Percentiles rank a stretch among this genome's conserved stretches.
These are phyloP conservation scores for Cantharis rustica DNA, from an alignment of 2,888 invertebrate species.

Conservation along the genomic window DNA sequence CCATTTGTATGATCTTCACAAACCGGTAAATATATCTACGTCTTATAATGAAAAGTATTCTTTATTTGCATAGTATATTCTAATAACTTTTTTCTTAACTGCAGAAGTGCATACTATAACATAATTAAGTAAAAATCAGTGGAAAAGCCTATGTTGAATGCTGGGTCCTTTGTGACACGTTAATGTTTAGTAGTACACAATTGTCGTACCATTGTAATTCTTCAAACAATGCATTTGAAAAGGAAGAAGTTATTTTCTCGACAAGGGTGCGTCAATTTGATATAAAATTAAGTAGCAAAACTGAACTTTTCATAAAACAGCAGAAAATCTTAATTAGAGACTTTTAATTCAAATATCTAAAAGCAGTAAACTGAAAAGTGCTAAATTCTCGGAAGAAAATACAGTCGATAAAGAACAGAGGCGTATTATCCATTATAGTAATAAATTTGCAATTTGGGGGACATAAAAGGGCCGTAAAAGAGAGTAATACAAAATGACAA, in stretches of 20 bases:
- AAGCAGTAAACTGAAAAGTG: slow-evolving; percentile 18
- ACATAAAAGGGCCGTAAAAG: neutral
- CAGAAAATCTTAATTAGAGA: slow-evolving; percentile 15
- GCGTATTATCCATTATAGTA: neutral
- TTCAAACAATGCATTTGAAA: neutral
- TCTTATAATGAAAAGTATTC: no score
- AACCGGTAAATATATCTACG: no score
- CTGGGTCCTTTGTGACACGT: neutral
- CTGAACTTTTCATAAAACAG: slow-evolving; percentile 7
- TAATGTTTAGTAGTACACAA: neutral
- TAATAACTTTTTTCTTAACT: no score
- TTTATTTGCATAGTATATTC: no score
- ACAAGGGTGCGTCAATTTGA: neutral
- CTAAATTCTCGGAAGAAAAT: slow-evolving; percentile 11
- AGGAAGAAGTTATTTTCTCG: neutral
- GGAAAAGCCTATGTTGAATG: no score
- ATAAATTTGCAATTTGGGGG: neutral
- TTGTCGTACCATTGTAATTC: neutral
- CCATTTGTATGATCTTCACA: no score
- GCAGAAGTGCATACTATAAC: no score
- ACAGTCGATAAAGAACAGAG: slow-evolving; percentile 4
- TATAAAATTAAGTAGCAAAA: slow-evolving; percentile 1
- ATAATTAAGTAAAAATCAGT: no score
- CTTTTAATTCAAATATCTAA: slow-evolving; percentile 15
- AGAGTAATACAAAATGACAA: neutral